These are phyloP conservation scores for Sisor rabdophorus DNA, from an alignment of 2,113 vertebrate genomes.

Conservation along the genomic window DNA sequence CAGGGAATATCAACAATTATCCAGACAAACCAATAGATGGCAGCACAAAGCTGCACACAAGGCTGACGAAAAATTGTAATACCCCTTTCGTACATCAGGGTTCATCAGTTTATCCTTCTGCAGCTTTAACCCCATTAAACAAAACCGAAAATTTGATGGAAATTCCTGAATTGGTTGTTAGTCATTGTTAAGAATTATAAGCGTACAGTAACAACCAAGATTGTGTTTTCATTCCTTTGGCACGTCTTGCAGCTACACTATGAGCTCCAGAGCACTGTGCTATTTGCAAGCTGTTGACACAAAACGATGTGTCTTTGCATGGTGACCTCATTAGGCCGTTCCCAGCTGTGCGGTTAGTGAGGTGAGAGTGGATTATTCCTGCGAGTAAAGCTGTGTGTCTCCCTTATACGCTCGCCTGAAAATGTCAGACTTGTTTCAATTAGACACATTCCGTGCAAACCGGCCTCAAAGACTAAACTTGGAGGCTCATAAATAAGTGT, in stretches of 20 bases:
- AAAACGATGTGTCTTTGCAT: slow-evolving; percentile 38
- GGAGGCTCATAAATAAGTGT: slow-evolving; percentile 29
- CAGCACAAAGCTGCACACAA: too few species aligned
- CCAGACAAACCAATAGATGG: too few species aligned
- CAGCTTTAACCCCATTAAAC: too few species aligned
- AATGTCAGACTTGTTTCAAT: slow-evolving; percentile 39
- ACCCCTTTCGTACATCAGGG: too few species aligned
- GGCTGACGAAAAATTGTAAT: too few species aligned
- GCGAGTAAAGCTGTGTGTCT: slow-evolving; percentile 25
- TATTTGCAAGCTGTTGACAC: slow-evolving; percentile 39
- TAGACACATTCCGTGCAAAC: slow-evolving; percentile 22
- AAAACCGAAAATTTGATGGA: neutral
- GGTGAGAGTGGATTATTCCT: slow-evolving; percentile 42
- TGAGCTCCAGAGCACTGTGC: neutral
- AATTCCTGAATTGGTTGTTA: slow-evolving; percentile 9
- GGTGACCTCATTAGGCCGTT: slow-evolving; percentile 42
- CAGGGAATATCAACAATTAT: too few species aligned
- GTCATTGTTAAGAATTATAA: slow-evolving; percentile 21
- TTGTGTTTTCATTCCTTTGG: slow-evolving; percentile 14
- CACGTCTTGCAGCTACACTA: neutral
- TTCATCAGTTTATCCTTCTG: neutral
- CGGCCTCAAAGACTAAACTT: slow-evolving; percentile 25
- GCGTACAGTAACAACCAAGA: neutral
- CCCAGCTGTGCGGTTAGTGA: slow-evolving; percentile 47
- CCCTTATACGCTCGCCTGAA: slow-evolving; percentile 17